Base-by-base conservation (phyloP, 2,113 vertebrate species). In the Kobus ellipsiprymnus region DNA sequence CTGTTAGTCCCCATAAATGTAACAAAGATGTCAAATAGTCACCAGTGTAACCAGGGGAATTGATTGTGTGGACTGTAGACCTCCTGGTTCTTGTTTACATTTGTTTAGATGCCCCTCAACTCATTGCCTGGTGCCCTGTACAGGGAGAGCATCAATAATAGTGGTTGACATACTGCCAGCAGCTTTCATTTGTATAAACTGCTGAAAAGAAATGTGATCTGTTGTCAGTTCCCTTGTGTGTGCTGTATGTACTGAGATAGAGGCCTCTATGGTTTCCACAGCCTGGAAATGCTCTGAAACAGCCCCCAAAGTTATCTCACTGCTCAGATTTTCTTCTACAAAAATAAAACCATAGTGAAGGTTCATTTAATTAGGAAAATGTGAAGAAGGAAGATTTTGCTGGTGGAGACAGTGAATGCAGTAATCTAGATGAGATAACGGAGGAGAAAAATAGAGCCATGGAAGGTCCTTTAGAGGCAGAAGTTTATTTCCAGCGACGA, bases 171-270 rank as follows among this genome's bases (percentile, higher is more conserved):
- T 81, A 46, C 36, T 44, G 15, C 94, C 91, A 96, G 77, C 55
- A 59, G 77, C 67, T 95, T 96, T 94, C 90, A 89, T 97, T 55
- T 96, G 93, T 95, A 91, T 62, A 96, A 87, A 94, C 83, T 54
- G 83, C 88, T 19, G 83, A 81, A 95, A 95, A 95, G 71, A 93
- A 71, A 55, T 33, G 36, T 48, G 54, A 94, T 95, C 60, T 54
- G 6, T 80, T 84, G 57, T 62, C 57, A 2, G 46, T 54, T 91
- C 60, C 60, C 55, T 80, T 71, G 55, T 46, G 55, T 30, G 12
- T 33, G 30, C 62, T 44, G 15, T 57, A 11, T 29, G 21, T 44
- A 40, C 33, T 2, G 1, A 48, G 36, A 36, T 27, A 40, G 54
- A 95, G 9, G 11, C 36, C 33, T 19, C 30, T 46, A 11, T 46